Evolutionary conservation across 1,140 invertebrate genomes (phyloP), one percentile per base, ranked within the genome.

Genomic region (Geopemphigus sp.): DNA sequence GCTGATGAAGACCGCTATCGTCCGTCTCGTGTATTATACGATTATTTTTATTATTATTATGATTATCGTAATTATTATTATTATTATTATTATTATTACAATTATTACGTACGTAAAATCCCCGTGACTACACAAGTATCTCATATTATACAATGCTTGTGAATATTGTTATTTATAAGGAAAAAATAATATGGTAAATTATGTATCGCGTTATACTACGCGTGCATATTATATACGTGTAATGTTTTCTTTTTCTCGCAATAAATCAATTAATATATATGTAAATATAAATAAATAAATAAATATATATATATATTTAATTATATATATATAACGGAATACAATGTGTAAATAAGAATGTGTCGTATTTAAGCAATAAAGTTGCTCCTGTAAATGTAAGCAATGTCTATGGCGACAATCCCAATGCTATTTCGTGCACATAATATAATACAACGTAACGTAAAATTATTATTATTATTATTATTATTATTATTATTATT

Each of bases 301-400:
- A 5, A 45, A 5, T 5, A 5, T 45, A 45, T 45, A 53, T n/a
- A 66, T 11, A 66, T 66, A 6, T 53, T 22, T 22, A 45, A 32
- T 66, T 68, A 47, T 50, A 50, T 70, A 29, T 54, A 72, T 54
- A 54, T 54, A 24, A 54, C 29, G 19, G 22, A 26, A 24, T 50
- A 68, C 47, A 17, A 24, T 50, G 19, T 72, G 68, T 72, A 72
- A 63, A 78, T 61, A 78, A 78, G 22, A 61, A 61, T 61, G 22
- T 78, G 39, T 78, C 56, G 45, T 78, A 78, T 78, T 63, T 47
- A 78, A 78, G 74, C 74, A 78, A 78, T 78, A 78, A 74, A 47
- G 19, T 78, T 78, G 74, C 54, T 78, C 57, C n/a, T 50, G 39
- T 78, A 57, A 61, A 78, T 78, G 56, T 78, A 78, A 78, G 74